Base-by-base conservation (phyloP, 2,888 invertebrate genomes). In the Polydrusus tereticollis region DNA sequence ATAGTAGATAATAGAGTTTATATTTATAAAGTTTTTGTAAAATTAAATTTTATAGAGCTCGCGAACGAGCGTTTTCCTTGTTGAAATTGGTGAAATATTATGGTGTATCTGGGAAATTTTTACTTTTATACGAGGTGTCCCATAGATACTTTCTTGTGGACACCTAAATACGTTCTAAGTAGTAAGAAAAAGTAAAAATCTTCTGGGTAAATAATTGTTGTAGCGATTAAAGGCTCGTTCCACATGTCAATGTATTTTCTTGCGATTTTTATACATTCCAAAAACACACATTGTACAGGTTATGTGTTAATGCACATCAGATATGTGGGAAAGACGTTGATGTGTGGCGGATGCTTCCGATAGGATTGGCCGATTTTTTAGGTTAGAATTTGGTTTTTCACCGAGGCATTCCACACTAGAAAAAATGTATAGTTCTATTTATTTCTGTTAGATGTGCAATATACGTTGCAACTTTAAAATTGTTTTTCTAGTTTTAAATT, bases 1-100 rank as follows among this genome's bases (percentile, higher is more conserved):
- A 67, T 73, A 75, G 72, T 74, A 75, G 75, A 71, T 55, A 69
- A 67, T 70, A 77, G 75, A 69, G 55, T 74, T 76, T 69, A 57
- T 64, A 64, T 64, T 18, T 16, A 45, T 33, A 16, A 47, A 33
- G 47, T 70, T 71, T 75, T 67, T 74, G 73, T 72, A 76, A 77
- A 50, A 78, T 79, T 79, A 77, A 78, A 77, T 76, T 69, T 33
- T 43, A 52, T 55, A 41, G 16, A 23, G 21, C 45, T 36, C 14
- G 63, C 26, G 10, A 10, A 14, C 20, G 55, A 41, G 36, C 52
- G 8, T 18, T 23, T 64, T 38, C 10, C 52, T 64, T 55, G 29
- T 55, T 55, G 14, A 55, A 41, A 41, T 16, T 41, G 38, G 26
- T 26, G 3, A 26, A 26, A 26, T 26, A 26, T 26, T n/a, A n/a